Evolutionary conservation across 2,797 vertebrate genomes (phyloP), one percentile per base, ranked within the genome.

Genomic region (Knipowitschia caucasica): DNA sequence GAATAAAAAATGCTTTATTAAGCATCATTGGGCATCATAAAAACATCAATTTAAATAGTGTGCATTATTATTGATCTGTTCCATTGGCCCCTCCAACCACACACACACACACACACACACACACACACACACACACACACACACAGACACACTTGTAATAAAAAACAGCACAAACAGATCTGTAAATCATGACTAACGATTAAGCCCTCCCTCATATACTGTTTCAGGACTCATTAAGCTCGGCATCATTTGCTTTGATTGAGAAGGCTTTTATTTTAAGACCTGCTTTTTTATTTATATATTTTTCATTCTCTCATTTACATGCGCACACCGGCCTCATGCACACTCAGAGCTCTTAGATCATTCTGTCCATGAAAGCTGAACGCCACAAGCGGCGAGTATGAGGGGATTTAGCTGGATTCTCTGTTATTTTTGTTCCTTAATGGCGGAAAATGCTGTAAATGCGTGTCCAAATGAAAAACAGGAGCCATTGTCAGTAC

Each of bases 401-500:
- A n/a, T 1, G 26, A 33, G 53, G 53, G 67, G 59, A 50, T 75
- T 81, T 71, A 54, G 40, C 59, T 80, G 73, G 75, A 73, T 67
- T 75, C 65, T 62, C 31, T 67, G 74, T 81, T 82, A 71, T 81
- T 85, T 43, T 69, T 72, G 65, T 62, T 73, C 56, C 69, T 59
- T 83, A 82, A 87, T 82, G 64, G 78, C 43, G 58, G 66, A 83
- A 85, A 82, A 85, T 77, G 64, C 53, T 56, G 63, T 70, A 77
- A 81, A 83, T 55, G 62, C 69, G 23, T 12, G 39, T 56, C 77
- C 56, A 84, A 87, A 88, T 88, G 69, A 83, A 72, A 90, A 80
- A 77, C 83, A 86, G 83, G 50, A 40, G 34, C 45, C 45, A 59
- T 68, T 87, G 82, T 86, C 83, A 77, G 71, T 59, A 70, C 60